Evolutionary conservation across 2,797 vertebrate species (phyloP), one percentile per base, ranked within the genome.

Genomic region (Uromys caudimaculatus): DNA sequence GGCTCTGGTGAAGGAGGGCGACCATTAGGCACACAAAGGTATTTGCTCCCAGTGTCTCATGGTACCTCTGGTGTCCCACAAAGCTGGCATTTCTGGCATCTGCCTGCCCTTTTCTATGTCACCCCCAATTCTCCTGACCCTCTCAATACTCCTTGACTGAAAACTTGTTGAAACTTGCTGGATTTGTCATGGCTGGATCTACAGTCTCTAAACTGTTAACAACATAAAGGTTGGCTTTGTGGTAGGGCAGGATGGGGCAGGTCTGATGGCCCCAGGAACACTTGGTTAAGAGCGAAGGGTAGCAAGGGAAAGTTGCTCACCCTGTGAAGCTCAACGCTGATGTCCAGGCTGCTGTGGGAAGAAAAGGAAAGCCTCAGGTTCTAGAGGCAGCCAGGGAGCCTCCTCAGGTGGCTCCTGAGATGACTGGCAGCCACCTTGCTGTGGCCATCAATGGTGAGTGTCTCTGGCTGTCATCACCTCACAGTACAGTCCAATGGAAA

Each of bases 391-490:
- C 67, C 16, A 56, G 64, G 3, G 3, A 11, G 11, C 82, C 1
- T 13, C 35, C 16, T 8, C 0, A 24, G 6, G 17, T 32, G 62
- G 3, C 71, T 3, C 0, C 1, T 0, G 3, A 52, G 47, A 13
- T 1, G 24, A 21, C 32, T 8, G 67, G 10, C 0, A 5, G 35
- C 82, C 0, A 1, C 29, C 21, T 86, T 47, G 85, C 47, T 3
- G 4, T 52, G 0, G 0, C 41, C 21, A 0, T 11, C 29, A 12
- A 19, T 50, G 29, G 1, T 1, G 0, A 2, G 29, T 2, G 35
- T 52, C 73, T 0, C 3, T 2, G 54, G 47, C 84, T 44, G 3
- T 52, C 47, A 0, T 17, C 76, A 41, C 32, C 82, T 67, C 0
- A 19, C 1, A 17, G 17, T 27, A 9, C 0, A 0, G 6, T 5